Percentiles rank a stretch among this genome's conserved stretches.
Evolutionary conservation across 2,113 vertebrate species (phyloP).

Genomic region (Chamaea fasciata): DNA sequence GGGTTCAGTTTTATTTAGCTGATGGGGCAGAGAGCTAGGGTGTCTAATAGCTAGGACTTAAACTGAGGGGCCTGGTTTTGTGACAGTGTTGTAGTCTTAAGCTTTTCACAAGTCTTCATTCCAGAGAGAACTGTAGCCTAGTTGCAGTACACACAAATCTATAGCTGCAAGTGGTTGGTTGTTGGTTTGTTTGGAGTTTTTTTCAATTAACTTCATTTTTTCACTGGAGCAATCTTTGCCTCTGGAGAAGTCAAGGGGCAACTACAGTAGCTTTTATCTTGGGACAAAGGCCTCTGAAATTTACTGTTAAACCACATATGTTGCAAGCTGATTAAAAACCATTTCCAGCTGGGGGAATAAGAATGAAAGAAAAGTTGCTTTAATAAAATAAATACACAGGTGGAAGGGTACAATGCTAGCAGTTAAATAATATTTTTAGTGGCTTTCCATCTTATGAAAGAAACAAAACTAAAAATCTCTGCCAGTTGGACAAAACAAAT

Average conservation of each 20-base stretch:
- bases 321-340: not conserved
- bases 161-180: not conserved
- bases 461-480: not conserved
- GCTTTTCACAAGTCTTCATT: not conserved
- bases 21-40: not conserved
- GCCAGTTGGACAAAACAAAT: not conserved
- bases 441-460: not conserved
- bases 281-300: not conserved
- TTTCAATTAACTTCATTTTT: not conserved
- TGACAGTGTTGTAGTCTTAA: rapidly evolving
- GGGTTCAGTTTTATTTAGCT: not conserved
- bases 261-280: not conserved
- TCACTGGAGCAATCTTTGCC: not conserved
- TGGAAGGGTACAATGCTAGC: not conserved
- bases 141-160: not conserved
- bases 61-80: not conserved
- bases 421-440: not conserved
- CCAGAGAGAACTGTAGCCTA: not conserved
- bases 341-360: not conserved
- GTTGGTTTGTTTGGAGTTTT: not conserved
- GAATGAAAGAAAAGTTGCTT: not conserved
- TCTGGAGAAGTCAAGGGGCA: not conserved
- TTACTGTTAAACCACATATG: not conserved
- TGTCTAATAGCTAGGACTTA: not conserved
- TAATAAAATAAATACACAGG: not conserved